Conservation (phyloP, 2,888 invertebrate genomes). For the Lamproptera curius region DNA sequence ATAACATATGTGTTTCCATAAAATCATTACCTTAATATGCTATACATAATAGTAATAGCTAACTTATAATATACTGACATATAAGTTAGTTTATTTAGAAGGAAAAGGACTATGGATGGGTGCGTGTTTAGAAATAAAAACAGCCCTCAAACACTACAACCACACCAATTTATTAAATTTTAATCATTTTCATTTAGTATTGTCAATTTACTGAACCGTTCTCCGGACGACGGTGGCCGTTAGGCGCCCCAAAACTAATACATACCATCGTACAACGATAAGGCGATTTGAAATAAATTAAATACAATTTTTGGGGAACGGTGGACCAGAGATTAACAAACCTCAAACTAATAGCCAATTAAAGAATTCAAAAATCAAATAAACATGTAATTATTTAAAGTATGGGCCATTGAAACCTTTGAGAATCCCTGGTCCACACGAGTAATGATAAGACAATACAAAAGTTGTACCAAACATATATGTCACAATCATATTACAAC, state of each 20-base stretch:
- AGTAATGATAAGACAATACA: no score
- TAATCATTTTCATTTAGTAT: slow-evolving; percentile 43
- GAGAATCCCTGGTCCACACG: neutral
- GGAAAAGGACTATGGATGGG: neutral
- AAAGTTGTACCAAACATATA: neutral
- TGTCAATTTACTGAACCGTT: slow-evolving; percentile 57
- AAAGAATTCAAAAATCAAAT: no score
- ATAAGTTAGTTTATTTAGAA: neutral
- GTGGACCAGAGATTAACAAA: neutral
- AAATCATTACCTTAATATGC: no score
- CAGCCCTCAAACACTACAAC: slow-evolving; percentile 44
- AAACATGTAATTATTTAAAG: no score
- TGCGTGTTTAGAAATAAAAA: slow-evolving; percentile 1
- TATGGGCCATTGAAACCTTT: neutral
- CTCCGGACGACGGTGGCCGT: neutral
- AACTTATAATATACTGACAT: no score
- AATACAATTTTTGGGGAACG: neutral
- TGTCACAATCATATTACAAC: no score
- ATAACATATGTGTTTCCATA: no score
- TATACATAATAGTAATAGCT: no score
- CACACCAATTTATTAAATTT: slow-evolving; percentile 58
- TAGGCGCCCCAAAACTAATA: neutral
- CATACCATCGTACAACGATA: slow-evolving; percentile 1
- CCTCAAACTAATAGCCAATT: neutral
- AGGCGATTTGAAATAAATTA: neutral